Evolutionary conservation across 2,888 invertebrate species (phyloP).

Genomic region (Sinhomidia bicolor): DNA sequence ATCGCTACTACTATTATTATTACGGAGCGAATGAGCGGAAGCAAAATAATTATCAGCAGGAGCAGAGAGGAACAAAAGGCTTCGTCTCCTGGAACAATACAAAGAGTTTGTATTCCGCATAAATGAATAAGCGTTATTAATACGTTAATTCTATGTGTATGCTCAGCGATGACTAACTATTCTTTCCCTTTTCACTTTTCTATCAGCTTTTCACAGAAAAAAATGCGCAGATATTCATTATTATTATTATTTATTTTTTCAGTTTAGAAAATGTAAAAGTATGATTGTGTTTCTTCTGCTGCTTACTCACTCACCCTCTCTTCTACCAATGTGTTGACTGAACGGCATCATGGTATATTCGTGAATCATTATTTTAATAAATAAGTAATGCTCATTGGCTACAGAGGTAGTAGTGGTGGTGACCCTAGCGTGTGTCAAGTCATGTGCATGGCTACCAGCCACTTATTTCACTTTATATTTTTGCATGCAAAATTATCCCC

Average conservation of each 20-base stretch:
- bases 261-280: too few species aligned
- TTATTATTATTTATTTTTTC: too few species aligned
- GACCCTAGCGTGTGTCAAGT: neutral
- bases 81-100: constrained; percentile 16
- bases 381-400: neutral
- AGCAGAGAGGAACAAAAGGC: constrained; percentile 17
- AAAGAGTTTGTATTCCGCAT: too few species aligned
- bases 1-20: too few species aligned
- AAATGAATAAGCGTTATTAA: neutral
- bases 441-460: too few species aligned
- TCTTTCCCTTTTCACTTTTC: neutral
- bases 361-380: neutral
- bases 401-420: neutral
- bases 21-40: neutral
- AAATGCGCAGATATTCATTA: too few species aligned
- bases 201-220: too few species aligned
- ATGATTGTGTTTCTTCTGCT: too few species aligned
- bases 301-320: neutral
- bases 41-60: constrained; percentile 6
- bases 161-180: neutral
- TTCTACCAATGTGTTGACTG: neutral
- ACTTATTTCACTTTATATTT: neutral
- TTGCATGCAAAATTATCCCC: neutral
- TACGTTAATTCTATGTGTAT: neutral
- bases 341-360: neutral